Evolutionary conservation across 2,888 invertebrate genomes (phyloP).

Genomic region (Tetheella fluctuosa): DNA sequence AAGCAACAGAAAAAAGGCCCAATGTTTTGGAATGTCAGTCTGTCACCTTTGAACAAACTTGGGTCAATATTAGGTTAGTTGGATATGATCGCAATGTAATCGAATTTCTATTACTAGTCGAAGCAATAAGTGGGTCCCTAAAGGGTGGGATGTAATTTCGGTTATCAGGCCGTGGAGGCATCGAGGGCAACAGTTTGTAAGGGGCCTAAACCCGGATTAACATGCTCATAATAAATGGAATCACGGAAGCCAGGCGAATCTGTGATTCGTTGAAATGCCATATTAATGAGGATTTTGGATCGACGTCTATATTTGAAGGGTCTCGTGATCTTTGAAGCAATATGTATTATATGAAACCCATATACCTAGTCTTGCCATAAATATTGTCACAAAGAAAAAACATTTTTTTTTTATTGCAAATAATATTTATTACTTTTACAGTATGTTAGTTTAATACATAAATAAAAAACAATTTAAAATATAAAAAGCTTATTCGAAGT

Average conservation of each 20-base stretch:
- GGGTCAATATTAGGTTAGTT: conserved; percentile 1
- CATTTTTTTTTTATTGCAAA: too few species aligned
- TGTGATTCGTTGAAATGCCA: conserved; percentile 24
- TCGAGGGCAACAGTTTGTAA: conserved; percentile 20
- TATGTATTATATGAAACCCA: neutral
- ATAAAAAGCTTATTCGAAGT: too few species aligned
- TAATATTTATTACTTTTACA: too few species aligned
- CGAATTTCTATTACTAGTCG: conserved; percentile 9
- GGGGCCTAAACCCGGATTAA: conserved; percentile 35
- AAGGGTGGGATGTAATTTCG: conserved; percentile 6
- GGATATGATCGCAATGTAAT: conserved; percentile 6
- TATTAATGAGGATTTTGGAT: conserved; percentile 10
- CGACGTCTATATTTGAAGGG: conserved; percentile 9
- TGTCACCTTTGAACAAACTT: conserved; percentile 4
- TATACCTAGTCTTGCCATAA: too few species aligned
- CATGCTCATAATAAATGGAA: conserved; percentile 38
- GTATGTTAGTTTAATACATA: too few species aligned
- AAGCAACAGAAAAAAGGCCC: neutral
- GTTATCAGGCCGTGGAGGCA: conserved; percentile 17
- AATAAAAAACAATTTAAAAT: too few species aligned
- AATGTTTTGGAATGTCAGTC: neutral
- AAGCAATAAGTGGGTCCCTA: conserved; percentile 23
- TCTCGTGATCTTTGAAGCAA: neutral
- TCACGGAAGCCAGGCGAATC: conserved; percentile 35
- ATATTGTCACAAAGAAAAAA: too few species aligned